Evolutionary conservation across 2,888 invertebrate genomes (phyloP).

Genomic region (Andricus curvator): DNA sequence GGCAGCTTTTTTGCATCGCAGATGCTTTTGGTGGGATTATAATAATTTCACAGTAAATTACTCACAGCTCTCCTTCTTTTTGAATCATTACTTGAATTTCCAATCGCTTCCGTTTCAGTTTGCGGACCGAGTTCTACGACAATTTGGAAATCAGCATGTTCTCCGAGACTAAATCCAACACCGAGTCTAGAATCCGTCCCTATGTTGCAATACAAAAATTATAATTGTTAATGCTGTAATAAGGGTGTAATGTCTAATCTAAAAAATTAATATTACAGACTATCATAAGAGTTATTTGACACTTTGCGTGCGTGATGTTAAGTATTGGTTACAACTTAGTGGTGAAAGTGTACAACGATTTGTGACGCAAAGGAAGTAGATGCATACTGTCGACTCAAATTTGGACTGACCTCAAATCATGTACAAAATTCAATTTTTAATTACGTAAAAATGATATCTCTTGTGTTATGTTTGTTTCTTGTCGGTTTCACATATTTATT

Average conservation of each 20-base stretch:
- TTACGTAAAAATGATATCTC: too few relatives aligned
- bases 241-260: neutral
- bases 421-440: neutral
- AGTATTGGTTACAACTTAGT: neutral
- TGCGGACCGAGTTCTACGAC: conserved; percentile 89
- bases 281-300: neutral
- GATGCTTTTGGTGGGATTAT: too few relatives aligned
- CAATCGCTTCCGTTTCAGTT: conserved; percentile 85
- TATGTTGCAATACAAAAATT: conserved; percentile 67
- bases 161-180: conserved; percentile 89
- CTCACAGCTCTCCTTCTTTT: conserved; percentile 65
- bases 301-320: conserved; percentile 1
- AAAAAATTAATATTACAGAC: neutral
- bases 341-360: conserved; percentile 53
- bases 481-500: too few relatives aligned
- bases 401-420: neutral
- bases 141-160: conserved; percentile 90
- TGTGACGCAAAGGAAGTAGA: conserved; percentile 34
- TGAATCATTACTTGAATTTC: conserved; percentile 75
- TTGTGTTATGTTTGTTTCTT: too few relatives aligned
- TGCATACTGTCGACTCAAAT: conserved; percentile 37
- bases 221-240: neutral
- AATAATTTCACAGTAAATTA: too few relatives aligned
- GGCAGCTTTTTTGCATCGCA: too few relatives aligned
- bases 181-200: conserved; percentile 90